Base-by-base conservation (phyloP, 2,888 invertebrate species). In the Tanypteryx hageni region DNA sequence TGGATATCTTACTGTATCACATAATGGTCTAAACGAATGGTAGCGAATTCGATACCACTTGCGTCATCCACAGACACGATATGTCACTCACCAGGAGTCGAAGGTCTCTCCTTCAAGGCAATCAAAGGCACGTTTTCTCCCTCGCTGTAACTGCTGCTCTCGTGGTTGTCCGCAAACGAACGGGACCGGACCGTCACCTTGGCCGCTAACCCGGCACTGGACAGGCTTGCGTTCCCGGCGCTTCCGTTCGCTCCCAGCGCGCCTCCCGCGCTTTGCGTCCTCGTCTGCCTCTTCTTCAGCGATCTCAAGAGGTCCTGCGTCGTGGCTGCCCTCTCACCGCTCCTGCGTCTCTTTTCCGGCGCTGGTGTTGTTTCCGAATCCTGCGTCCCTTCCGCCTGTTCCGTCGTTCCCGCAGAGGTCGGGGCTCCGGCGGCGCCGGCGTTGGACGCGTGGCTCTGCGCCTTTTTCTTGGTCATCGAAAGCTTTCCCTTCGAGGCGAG, bases 341-440 rank as follows among this genome's bases (percentile, higher is more conserved):
- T 92, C 57, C 58, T 61, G 4, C 85, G 22, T 56, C 84, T 85
- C 57, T 86, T 85, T n/a, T 83, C 61, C 0, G 31, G 22, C 16
- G 68, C n/a, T 83, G 57, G 81, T 93, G 14, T 94, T 94, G 13
- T 93, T 93, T 93, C 94, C 58, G n/a, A 11, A 31, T 31, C 61
- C 64, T 44, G 61, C 44, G n/a, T n/a, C 3, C 13, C 44, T 7
- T n/a, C 13, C 22, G 57, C 18, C n/a, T 58, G 59, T 14, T 58
- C 58, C n/a, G 7, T 5, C 59, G 7, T 22, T 9, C 18, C n/a
- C 9, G n/a, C 4, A 13, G 64, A 61, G 61, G 9, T 13, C 22
- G 27, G 5, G 31, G 11, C 31, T 18, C 22, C 27, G 11, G 57
- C 16, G 10, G 16, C 10, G 18, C 31, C 3, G 8, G 44, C 22